These are phyloP conservation scores for Cnemophilus loriae DNA, from an alignment of 2,113 vertebrate genomes.

Conservation along the genomic window DNA sequence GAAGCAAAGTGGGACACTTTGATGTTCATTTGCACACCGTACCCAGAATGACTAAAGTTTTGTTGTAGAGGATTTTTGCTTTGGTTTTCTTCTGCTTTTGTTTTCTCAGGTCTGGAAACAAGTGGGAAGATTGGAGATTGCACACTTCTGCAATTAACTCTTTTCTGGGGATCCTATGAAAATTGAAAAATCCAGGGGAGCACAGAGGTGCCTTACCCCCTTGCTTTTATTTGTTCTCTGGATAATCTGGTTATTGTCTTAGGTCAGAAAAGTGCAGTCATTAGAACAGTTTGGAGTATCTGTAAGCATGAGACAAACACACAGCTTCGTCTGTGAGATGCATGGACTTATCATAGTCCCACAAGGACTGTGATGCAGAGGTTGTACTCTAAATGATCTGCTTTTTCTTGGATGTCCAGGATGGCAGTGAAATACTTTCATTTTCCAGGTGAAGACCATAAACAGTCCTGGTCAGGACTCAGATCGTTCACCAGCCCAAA, in stretches of 20 bases:
- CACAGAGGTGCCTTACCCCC: background rate
- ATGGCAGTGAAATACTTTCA: background rate
- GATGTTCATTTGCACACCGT: constrained; percentile 24
- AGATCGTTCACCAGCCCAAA: background rate
- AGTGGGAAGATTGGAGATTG: background rate
- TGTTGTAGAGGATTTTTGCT: background rate
- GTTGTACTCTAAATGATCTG: background rate
- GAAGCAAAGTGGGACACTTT: background rate
- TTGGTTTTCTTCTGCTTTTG: background rate
- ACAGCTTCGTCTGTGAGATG: background rate
- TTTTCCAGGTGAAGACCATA: background rate
- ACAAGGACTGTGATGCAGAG: constrained; percentile 26
- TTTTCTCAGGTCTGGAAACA: constrained; percentile 1
- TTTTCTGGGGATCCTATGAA: background rate
- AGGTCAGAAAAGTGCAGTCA: background rate
- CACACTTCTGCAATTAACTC: background rate
- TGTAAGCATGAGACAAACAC: background rate
- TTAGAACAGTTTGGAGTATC: background rate
- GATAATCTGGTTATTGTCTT: background rate
- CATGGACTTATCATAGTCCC: background rate
- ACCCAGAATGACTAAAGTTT: background rate
- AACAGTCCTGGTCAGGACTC: background rate
- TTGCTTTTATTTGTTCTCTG: background rate
- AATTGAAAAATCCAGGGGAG: background rate
- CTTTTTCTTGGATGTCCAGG: background rate